Evolutionary conservation across 2,113 vertebrate genomes (phyloP), one percentile per base, ranked within the genome.

Genomic region (Rhadina sibilatrix): DNA sequence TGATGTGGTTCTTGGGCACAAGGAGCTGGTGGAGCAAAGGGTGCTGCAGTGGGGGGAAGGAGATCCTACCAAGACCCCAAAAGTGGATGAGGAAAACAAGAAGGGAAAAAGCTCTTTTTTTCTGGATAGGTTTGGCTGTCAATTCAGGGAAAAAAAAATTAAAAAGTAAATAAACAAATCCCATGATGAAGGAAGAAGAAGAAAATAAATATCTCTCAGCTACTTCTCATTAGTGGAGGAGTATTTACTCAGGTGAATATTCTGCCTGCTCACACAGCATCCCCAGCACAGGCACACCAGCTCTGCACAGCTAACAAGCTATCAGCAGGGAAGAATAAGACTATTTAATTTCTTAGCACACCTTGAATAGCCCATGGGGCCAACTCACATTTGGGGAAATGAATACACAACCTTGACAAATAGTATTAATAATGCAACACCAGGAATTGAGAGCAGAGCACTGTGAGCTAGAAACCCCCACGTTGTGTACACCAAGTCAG

Each of bases 281-380:
- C 61, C 80, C 33, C 84, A 50, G 53, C 61, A 33, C 4, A 0
- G 28, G 10, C 46, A 15, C 3, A 3, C 7, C 1, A 8, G 60
- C 31, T 80, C 84, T 74, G 79, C 79, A 52, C 71, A 68, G 70
- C 87, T 94, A 82, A 93, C 59, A 77, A 91, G 83, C 27, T 47
- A 60, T 12, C 80, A 89, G 74, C 69, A 27, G 49, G 76, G 49
- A 94, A 30, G 49, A 95, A 87, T 25, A 15, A 76, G 66, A n/a
- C 28, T 76, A 15, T 85, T 89, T 87, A 69, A 90, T 91, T 91
- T 89, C 87, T 69, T 50, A 69, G 84, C 90, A 74, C 60, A 97
- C 84, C 90, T 76, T 85, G 78, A 74, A 42, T 9, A 85, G 71
- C 75, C 84, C 94, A 47, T 56, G 86, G 79, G 83, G 72, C 87